Conservation (phyloP, 37 sponge, comb jelly and placozoan species). For the Sycon ciliatum region DNA sequence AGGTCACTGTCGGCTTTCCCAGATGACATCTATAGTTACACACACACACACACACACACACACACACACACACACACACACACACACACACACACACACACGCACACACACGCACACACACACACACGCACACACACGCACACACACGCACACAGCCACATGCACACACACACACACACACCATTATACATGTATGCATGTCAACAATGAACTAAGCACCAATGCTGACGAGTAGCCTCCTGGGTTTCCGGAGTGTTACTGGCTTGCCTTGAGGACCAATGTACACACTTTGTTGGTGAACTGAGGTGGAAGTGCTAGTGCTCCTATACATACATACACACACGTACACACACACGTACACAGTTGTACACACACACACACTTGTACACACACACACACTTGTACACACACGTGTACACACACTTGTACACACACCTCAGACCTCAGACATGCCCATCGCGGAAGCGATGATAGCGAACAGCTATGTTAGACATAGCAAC, state of each 20-base stretch:
- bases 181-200: constrained; percentile 10
- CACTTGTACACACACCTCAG: too few species aligned
- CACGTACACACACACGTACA: not conserved
- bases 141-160: not conserved
- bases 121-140: not conserved
- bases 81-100: not conserved
- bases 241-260: too few species aligned
- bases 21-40: constrained; percentile 53
- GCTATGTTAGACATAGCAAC: too few species aligned
- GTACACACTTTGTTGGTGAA: not conserved
- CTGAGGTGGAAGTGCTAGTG: not conserved
- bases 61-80: not conserved
- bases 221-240: constrained; percentile 38
- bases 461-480: too few species aligned
- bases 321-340: not conserved
- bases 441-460: too few species aligned
- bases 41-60: constrained; percentile 27
- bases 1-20: constrained; percentile 33
- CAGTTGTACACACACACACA: not conserved
- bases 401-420: too few species aligned
- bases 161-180: too few species aligned
- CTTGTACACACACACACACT: not conserved
- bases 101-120: constrained; percentile 9
- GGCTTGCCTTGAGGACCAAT: not conserved
- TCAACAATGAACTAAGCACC: constrained; percentile 14